phyloP scores from a whole-genome alignment of 2,113 vertebrate genomes.

The Ia io region DNA sequence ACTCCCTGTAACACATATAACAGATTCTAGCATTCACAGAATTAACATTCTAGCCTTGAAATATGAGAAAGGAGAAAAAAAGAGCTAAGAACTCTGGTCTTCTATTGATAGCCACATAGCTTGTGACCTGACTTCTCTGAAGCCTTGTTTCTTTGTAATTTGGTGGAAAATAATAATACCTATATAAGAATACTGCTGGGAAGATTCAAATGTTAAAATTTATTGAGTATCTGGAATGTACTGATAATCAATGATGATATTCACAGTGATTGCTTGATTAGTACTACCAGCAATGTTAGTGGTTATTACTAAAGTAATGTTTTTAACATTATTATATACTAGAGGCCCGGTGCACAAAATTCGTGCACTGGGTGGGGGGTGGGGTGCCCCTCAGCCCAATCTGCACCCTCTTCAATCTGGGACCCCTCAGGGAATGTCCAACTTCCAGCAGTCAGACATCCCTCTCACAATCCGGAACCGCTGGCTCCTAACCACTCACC shows the following conservation, averaged over 20 bases:
- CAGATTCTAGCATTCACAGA: not conserved
- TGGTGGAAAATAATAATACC: not conserved
- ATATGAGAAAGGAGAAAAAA: not conserved
- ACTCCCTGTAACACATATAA: not conserved
- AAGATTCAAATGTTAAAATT: not conserved
- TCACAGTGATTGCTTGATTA: not conserved
- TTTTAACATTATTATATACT: not conserved
- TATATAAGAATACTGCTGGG: not conserved
- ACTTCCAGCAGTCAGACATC: too few species aligned
- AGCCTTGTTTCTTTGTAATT: not conserved
- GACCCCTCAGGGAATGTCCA: too few species aligned
- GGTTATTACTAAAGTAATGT: not conserved
- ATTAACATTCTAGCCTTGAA: not conserved
- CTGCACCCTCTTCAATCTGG: too few species aligned
- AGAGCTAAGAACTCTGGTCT: not conserved
- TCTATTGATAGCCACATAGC: not conserved
- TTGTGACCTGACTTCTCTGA: not conserved
- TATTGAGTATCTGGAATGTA: not conserved
- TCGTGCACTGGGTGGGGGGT: too few species aligned
- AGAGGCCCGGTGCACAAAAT: too few species aligned
- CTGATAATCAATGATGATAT: not conserved
- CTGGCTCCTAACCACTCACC: too few species aligned
- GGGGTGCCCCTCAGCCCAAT: too few species aligned
- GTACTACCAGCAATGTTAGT: not conserved
- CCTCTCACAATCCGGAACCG: too few species aligned